phyloP scores from a whole-genome alignment of 2,113 vertebrate genomes.

The Poeciliopsis turrubarensis region DNA sequence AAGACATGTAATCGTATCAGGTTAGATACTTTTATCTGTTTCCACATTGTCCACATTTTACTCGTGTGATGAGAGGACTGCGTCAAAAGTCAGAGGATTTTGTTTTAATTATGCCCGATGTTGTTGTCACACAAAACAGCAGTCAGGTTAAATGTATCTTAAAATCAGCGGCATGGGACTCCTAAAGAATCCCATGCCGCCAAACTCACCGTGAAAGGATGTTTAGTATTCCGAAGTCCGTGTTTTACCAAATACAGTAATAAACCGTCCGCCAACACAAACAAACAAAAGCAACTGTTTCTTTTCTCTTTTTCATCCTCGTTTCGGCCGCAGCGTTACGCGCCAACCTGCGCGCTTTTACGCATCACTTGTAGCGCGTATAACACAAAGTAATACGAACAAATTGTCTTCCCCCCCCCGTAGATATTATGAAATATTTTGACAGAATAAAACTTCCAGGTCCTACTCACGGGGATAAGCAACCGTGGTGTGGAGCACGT shows the following conservation, averaged over 20 bases:
- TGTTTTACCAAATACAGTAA: neutral
- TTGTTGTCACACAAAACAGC: neutral
- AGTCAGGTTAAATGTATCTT: no score
- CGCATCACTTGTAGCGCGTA: neutral
- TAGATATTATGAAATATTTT: neutral
- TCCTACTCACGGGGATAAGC: constrained; percentile 84
- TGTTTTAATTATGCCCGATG: neutral
- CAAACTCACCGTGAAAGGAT: neutral
- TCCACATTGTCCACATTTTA: neutral
- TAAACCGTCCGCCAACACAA: neutral
- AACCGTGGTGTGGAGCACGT: constrained; percentile 85
- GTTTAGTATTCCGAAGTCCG: neutral
- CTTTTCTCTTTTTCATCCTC: neutral
- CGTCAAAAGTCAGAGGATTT: neutral
- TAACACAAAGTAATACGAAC: neutral
- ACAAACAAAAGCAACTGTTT: neutral
- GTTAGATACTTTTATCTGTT: neutral
- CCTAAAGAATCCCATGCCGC: no score
- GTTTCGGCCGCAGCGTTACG: neutral
- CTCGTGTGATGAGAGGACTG: neutral
- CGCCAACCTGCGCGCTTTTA: constrained; percentile 39
- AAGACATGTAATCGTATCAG: neutral
- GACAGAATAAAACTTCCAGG: neutral
- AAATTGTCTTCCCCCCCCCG: no score
- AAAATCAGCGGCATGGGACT: no score